These are phyloP conservation scores for Acipenser ruthenus DNA, from an alignment of 2,797 vertebrate genomes.

Conservation along the genomic window DNA sequence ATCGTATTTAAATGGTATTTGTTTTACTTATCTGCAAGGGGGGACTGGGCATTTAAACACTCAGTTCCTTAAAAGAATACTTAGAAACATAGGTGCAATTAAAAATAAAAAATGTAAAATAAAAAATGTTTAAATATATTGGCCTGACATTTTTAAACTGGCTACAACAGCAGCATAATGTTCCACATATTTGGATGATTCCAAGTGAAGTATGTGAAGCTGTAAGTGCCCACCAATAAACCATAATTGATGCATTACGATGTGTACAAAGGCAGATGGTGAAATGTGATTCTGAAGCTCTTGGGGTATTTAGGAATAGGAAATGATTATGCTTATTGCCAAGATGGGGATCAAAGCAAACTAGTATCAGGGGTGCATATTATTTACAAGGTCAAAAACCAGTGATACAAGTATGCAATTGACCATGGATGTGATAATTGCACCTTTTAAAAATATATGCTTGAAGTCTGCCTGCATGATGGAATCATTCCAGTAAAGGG, in stretches of 20 bases:
- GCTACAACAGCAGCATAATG: background rate
- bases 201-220: conserved; percentile 15
- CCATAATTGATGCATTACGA: no score
- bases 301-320: conserved; percentile 21
- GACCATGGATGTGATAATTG: conserved; percentile 21
- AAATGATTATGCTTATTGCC: conserved; percentile 17
- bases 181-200: background rate
- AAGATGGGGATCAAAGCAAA: conserved; percentile 26
- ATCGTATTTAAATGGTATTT: no score
- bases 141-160: background rate
- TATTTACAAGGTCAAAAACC: conserved; percentile 20
- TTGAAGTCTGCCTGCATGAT: conserved; percentile 7
- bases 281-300: conserved; percentile 20
- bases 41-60: no score
- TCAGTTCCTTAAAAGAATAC: no score
- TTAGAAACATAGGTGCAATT: no score
- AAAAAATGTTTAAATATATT: no score
- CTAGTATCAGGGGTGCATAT: conserved; percentile 15
- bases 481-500: conserved; percentile 14
- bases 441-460: conserved; percentile 15
- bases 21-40: no score
- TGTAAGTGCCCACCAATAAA: no score
- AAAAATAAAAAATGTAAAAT: no score
- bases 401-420: conserved; percentile 8
- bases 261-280: conserved; percentile 16